Evolutionary conservation across 2,113 vertebrate genomes (phyloP).

Genomic region (Callorhinus ursinus): DNA sequence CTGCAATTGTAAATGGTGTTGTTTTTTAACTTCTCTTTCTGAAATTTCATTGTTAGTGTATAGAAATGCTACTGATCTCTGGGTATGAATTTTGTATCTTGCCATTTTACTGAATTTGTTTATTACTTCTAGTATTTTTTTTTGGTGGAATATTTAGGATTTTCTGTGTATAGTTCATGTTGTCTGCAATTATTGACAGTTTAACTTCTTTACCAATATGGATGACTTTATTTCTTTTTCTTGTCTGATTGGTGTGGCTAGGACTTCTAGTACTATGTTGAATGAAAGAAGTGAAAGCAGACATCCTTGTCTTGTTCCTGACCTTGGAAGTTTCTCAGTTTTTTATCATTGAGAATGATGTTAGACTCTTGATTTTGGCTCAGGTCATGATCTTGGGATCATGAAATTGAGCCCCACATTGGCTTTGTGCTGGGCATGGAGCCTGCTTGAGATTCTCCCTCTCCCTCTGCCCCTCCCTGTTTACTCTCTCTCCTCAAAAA

Average conservation of each 20-base stretch:
- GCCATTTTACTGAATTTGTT: background rate
- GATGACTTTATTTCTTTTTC: background rate
- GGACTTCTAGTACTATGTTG: background rate
- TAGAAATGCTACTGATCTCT: background rate
- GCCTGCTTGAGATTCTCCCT: too few relatives aligned
- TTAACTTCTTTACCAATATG: background rate
- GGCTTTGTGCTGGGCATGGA: too few relatives aligned
- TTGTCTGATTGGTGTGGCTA: background rate
- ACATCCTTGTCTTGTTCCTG: background rate
- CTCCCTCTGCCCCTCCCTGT: too few relatives aligned
- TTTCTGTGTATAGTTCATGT: background rate
- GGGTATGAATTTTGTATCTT: background rate
- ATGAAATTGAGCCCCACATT: too few relatives aligned
- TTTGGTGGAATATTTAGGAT: background rate
- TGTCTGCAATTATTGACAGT: background rate
- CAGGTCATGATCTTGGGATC: too few relatives aligned
- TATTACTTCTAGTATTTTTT: background rate
- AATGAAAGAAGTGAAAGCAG: background rate
- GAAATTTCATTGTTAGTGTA: background rate
- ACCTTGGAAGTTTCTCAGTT: background rate
- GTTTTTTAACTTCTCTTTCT: background rate
- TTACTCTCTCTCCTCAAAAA: too few relatives aligned
- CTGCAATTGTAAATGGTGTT: background rate
- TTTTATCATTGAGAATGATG: background rate
- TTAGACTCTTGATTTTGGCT: background rate